phyloP scores from a whole-genome alignment of 2,888 invertebrate species.

The Nephrotoma appendiculata region DNA sequence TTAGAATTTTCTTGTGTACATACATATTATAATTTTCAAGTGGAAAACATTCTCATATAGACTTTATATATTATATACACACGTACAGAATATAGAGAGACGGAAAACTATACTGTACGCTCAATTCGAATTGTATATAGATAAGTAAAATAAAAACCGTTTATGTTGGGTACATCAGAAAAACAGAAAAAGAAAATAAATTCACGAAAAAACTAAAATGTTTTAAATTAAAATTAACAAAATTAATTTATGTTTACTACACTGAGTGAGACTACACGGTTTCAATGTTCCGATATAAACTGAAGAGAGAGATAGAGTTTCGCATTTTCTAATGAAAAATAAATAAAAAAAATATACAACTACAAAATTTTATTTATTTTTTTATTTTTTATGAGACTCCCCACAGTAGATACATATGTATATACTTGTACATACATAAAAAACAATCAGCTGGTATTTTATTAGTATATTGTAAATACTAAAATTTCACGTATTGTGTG shows the following conservation, averaged over 20 bases:
- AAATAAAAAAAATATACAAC: constrained; percentile 1
- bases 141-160: too few species aligned
- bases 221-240: background rate
- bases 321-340: constrained; percentile 1
- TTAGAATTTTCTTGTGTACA: background rate
- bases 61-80: background rate
- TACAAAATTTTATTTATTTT: background rate
- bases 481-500: too few species aligned
- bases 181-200: background rate
- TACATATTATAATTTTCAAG: background rate
- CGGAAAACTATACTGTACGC: background rate
- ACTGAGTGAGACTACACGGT: constrained; percentile 1
- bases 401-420: background rate
- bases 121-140: background rate
- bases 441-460: background rate
- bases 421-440: background rate
- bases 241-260: background rate
- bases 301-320: constrained; percentile 3
- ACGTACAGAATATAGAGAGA: background rate
- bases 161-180: background rate
- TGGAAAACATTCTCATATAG: background rate
- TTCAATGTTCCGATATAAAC: constrained; percentile 2
- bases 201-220: background rate
- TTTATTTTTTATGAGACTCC: background rate
- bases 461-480: background rate